phyloP scores from a whole-genome alignment of 2,888 invertebrate species.

The Phyllotreta cruciferae region DNA sequence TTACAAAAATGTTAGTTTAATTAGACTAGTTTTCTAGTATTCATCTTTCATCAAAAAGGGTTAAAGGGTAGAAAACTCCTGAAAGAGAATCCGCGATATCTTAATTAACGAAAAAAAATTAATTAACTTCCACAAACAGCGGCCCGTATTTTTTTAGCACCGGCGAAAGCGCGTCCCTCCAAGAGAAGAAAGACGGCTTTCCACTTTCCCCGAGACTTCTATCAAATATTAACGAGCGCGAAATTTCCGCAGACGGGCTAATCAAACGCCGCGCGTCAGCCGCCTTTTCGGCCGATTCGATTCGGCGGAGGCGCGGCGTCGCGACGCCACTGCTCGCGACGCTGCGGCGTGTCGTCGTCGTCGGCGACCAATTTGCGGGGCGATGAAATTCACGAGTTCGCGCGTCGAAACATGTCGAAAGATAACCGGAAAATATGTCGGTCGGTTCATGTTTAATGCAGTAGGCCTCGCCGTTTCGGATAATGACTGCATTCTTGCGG shows the following conservation, averaged over 20 bases:
- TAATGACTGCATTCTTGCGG: constrained; percentile 56
- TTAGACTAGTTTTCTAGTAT: too few relatives aligned
- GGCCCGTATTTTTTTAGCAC: too few relatives aligned
- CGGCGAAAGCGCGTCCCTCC: too few relatives aligned
- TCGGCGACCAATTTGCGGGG: constrained; percentile 37
- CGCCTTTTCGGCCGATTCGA: constrained; percentile 21
- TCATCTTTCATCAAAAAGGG: too few relatives aligned
- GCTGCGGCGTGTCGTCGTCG: constrained; percentile 27
- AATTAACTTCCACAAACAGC: too few relatives aligned
- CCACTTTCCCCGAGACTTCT: neutral
- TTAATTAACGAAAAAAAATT: too few relatives aligned
- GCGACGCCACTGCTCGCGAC: constrained; percentile 29
- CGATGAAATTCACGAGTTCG: constrained; percentile 39
- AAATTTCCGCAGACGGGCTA: constrained; percentile 19
- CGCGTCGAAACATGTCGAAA: constrained; percentile 52
- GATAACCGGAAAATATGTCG: constrained; percentile 54
- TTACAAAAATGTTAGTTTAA: too few relatives aligned
- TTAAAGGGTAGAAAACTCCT: too few relatives aligned
- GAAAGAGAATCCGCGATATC: too few relatives aligned
- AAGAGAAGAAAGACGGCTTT: too few relatives aligned
- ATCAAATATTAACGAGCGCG: constrained; percentile 22
- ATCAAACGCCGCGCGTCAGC: constrained; percentile 25
- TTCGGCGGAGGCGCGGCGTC: constrained; percentile 16
- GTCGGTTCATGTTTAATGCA: constrained; percentile 57
- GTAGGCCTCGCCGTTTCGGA: constrained; percentile 52